Evolutionary conservation across 1,140 invertebrate genomes (phyloP), one percentile per base, ranked within the genome.

Genomic region (Psilanteris sp.): DNA sequence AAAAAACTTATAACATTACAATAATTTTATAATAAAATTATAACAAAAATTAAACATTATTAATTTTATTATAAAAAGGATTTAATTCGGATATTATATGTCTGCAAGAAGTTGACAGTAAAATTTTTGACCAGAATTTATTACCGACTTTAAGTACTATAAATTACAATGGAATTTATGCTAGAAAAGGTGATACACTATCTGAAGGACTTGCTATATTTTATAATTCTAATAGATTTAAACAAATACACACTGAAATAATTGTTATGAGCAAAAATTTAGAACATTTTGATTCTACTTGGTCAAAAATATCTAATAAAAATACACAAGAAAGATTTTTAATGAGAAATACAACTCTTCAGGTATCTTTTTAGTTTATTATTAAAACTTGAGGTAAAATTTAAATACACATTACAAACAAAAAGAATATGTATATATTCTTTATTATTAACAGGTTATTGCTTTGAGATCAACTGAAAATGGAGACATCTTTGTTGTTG

Each of bases 81-180:
- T 98, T 97, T 78, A 95, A 97, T 89, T 91, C 92, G 18, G 96
- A 98, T 87, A 89, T 98, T 32, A 90, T 97, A 24, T 98, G 96
- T 80, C 87, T 98, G 7, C 97, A 98, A 92, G 97, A 98, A 91
- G 95, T 97, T 0, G 96, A 98, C 85, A 82, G 77, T 6, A 95
- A 94, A 88, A 88, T 97, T 14, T 97, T 93, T 83, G 83, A 93
- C 9, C 82, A 91, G 72, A 93, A 95, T 81, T 88, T 97, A n/a
- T 71, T 86, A 22, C 91, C 92, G 6, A 85, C 92, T 10, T 86
- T 98, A 0, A 78, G 81, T 6, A 57, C 78, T 4, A 61, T 90
- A 4, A 89, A 91, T 3, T 91, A 92, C 44, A 84, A 90, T 43
- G 92, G 93, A 7, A 77, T 91, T 39, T 93, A 93, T 80, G 89